phyloP scores from a whole-genome alignment of 53 echinoderm and acorn worm genomes.

The Luidia sarsii region DNA sequence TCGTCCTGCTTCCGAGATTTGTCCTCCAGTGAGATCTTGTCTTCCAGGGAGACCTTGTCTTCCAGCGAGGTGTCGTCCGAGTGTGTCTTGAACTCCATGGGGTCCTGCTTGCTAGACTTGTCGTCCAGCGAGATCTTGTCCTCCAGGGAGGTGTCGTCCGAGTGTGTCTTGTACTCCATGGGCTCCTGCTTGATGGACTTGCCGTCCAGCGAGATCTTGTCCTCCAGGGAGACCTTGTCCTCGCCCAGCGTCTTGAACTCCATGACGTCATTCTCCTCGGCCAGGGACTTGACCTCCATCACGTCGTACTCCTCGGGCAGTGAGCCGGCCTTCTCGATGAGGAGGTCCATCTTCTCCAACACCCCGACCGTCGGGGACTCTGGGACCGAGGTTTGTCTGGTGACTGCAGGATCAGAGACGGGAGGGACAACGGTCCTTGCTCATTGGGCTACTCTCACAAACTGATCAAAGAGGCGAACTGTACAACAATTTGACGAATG shows the following conservation, averaged over 20 bases:
- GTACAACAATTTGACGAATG: no score
- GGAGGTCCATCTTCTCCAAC: not conserved
- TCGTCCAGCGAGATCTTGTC: conserved; percentile 13
- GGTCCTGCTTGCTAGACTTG: conserved; percentile 1
- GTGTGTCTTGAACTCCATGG: not conserved
- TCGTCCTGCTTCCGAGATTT: not conserved
- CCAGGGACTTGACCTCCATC: conserved; percentile 39
- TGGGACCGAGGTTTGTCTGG: conserved; percentile 19
- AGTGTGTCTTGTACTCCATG: not conserved
- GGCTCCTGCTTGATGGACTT: conserved; percentile 19
- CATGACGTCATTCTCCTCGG: conserved; percentile 42
- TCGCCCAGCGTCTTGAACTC: conserved; percentile 46
- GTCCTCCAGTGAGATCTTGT: conserved; percentile 11
- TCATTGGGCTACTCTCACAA: no score
- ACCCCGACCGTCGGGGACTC: conserved; percentile 1
- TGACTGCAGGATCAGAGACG: no score
- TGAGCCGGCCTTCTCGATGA: conserved; percentile 50
- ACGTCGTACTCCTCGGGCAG: conserved; percentile 48
- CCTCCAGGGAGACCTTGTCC: conserved; percentile 73
- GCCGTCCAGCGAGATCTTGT: conserved; percentile 61
- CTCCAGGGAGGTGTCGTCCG: conserved; percentile 8
- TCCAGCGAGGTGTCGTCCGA: conserved; percentile 8
- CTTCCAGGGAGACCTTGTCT: conserved; percentile 1
- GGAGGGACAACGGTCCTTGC: no score
- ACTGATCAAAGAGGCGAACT: no score